Evolutionary conservation across 2,113 vertebrate genomes (phyloP).

Genomic region (Microcebus ravelobensis): DNA sequence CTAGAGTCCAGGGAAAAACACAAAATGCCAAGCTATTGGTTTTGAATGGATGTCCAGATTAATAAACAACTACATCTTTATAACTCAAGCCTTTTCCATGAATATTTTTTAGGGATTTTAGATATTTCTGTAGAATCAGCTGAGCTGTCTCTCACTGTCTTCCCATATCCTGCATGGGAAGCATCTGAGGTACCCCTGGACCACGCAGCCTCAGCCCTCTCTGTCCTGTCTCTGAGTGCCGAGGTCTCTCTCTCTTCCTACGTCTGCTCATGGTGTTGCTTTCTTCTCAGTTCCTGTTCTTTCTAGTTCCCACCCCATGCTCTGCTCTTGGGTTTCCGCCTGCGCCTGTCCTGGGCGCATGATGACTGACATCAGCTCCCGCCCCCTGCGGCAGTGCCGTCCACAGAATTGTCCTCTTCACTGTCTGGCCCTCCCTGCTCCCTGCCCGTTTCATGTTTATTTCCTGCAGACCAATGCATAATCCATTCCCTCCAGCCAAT

Average conservation of each 20-base stretch:
- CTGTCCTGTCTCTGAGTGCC: not conserved
- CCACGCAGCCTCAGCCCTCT: rapidly evolving
- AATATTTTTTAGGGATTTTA: not conserved
- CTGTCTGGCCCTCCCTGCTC: not conserved
- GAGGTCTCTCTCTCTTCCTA: not conserved
- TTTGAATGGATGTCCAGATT: not conserved
- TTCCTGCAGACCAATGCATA: not conserved
- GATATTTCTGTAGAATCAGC: not conserved
- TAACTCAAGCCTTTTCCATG: not conserved
- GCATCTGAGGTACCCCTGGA: too few relatives aligned
- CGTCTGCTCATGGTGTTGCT: not conserved
- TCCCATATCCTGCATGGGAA: not conserved
- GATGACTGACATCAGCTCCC: not conserved
- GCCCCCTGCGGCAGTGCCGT: rapidly evolving
- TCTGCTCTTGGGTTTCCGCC: not conserved
- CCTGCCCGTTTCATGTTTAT: not conserved
- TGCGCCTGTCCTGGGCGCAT: not conserved
- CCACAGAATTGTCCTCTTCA: not conserved
- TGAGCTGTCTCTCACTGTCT: not conserved
- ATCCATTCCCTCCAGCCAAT: not conserved
- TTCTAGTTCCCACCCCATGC: not conserved
- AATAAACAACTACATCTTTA: not conserved
- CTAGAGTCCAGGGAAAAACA: not conserved
- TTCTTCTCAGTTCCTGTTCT: not conserved
- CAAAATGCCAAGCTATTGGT: not conserved